These are phyloP conservation scores for Drosophila tani DNA, from an alignment of 1,140 invertebrate species.

Conservation along the genomic window DNA sequence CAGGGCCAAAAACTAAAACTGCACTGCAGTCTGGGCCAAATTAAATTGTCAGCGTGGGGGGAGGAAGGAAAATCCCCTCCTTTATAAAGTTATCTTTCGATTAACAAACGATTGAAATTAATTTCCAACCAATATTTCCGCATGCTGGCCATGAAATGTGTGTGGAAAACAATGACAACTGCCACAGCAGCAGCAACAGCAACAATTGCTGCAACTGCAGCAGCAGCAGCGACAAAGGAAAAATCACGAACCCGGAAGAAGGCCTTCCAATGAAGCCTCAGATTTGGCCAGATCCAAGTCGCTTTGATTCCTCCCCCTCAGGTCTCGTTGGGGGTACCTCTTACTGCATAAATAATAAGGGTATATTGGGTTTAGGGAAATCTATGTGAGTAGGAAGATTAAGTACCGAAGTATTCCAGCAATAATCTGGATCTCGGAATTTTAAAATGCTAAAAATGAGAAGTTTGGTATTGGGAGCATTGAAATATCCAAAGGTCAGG, in stretches of 20 bases:
- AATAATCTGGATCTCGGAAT: accelerated
- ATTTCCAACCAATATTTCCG: conserved; percentile 56
- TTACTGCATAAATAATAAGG: not conserved
- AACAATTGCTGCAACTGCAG: conserved; percentile 15
- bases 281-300: conserved; percentile 34
- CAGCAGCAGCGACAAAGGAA: conserved; percentile 47
- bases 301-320: conserved; percentile 22
- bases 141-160: conserved; percentile 76
- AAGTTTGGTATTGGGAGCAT: no score
- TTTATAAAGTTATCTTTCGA: conserved; percentile 58
- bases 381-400: not conserved
- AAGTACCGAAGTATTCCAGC: not conserved
- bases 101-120: conserved; percentile 67
- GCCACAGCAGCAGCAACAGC: conserved; percentile 38
- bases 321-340: not conserved
- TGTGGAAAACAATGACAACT: conserved; percentile 65
- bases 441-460: no score
- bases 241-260: conserved; percentile 82
- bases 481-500: no score
- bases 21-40: conserved; percentile 56
- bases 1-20: conserved; percentile 31
- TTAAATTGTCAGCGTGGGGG: conserved; percentile 69
- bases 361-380: not conserved
- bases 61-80: no score
- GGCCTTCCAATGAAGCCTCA: conserved; percentile 27